phyloP scores from a whole-genome alignment of 2,888 invertebrate species.

The Serripes groenlandicus region DNA sequence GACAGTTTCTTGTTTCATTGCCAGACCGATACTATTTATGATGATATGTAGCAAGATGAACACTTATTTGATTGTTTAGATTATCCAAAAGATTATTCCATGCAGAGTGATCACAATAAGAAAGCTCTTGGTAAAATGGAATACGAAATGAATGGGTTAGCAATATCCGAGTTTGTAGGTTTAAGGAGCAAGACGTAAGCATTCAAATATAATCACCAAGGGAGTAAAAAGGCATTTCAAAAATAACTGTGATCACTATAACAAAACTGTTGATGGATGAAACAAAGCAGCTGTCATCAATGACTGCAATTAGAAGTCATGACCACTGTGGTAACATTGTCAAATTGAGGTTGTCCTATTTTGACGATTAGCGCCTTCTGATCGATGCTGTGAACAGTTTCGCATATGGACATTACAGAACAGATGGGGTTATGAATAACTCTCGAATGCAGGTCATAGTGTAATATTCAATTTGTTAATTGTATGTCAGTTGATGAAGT shows the following conservation, averaged over 20 bases:
- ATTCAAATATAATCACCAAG: constrained; percentile 26
- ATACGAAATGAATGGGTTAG: constrained; percentile 76
- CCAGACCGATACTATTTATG: too few relatives aligned
- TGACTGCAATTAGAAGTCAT: constrained; percentile 22
- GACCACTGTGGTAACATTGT: constrained; percentile 17
- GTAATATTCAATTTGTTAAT: not conserved
- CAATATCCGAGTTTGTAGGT: constrained; percentile 77
- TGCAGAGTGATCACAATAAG: constrained; percentile 73
- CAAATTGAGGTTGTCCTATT: constrained; percentile 3
- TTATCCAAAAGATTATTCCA: constrained; percentile 64
- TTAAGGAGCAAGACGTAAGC: constrained; percentile 57
- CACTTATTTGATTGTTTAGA: too few relatives aligned
- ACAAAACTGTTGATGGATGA: constrained; percentile 11
- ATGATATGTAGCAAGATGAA: too few relatives aligned
- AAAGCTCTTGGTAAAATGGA: constrained; percentile 80
- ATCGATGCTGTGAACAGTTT: constrained; percentile 45
- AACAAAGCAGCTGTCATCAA: not conserved
- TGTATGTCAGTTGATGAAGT: not conserved
- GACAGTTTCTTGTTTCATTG: too few relatives aligned
- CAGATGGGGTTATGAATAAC: not conserved
- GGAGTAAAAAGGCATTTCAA: constrained; percentile 58
- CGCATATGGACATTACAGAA: constrained; percentile 66
- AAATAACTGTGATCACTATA: constrained; percentile 30
- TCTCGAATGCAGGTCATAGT: not conserved
- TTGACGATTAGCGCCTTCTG: constrained; percentile 41